Percentiles rank a stretch among this genome's conserved stretches.
Conservation (phyloP, 2,888 invertebrate species). For the Ophion ellenae region DNA sequence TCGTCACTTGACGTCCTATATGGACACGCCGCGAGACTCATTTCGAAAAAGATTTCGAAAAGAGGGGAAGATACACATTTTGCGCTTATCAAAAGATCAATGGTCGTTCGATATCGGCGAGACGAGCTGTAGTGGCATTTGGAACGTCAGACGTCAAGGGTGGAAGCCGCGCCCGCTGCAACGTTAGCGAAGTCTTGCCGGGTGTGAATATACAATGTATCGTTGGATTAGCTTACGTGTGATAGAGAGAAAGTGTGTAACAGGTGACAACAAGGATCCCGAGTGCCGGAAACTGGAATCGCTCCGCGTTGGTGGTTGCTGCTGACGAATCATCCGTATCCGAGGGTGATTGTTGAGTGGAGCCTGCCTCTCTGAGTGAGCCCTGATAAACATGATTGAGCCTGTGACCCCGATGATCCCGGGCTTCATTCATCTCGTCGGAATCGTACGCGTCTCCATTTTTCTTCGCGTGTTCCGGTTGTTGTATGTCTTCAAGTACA, state of each 20-base stretch:
- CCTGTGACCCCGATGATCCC: constrained; percentile 75
- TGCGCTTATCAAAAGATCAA: neutral
- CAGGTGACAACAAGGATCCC: constrained; percentile 70
- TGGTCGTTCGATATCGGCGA: neutral
- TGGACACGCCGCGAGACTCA: neutral
- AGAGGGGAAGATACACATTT: no score
- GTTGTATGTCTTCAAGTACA: constrained; percentile 75
- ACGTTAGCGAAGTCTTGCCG: constrained; percentile 1
- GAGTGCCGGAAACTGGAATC: constrained; percentile 63
- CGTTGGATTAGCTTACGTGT: constrained; percentile 68
- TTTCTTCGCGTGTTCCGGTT: constrained; percentile 77
- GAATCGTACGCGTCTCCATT: constrained; percentile 70
- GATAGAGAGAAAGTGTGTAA: constrained; percentile 70
- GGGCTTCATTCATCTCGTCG: constrained; percentile 71
- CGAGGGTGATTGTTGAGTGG: constrained; percentile 79
- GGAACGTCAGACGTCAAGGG: neutral
- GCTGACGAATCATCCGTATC: constrained; percentile 66
- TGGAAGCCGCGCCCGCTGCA: neutral
- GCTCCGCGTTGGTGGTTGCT: constrained; percentile 43
- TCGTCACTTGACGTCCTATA: no score
- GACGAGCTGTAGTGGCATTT: constrained; percentile 16
- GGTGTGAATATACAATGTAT: constrained; percentile 18
- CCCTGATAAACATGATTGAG: constrained; percentile 87
- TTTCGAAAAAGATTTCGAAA: neutral
- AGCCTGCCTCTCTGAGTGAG: constrained; percentile 87